Evolutionary conservation across 2,888 invertebrate genomes (phyloP), one percentile per base, ranked within the genome.

Genomic region (Chloromyia formosa): DNA sequence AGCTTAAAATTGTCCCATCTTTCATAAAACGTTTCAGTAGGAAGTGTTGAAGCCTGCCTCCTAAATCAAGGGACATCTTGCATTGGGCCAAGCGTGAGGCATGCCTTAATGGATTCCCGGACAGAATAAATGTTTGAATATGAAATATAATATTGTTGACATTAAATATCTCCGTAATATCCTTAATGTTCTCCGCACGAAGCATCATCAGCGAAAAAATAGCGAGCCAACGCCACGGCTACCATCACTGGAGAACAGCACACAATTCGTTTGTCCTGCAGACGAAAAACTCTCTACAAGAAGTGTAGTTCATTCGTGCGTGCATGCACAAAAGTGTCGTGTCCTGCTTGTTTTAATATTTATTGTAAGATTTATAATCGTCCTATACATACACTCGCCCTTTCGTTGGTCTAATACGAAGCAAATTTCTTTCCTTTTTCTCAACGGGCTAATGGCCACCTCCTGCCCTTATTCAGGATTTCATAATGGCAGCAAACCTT

Each of bases 41-140:
- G n/a, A n/a, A n/a, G n/a, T n/a, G n/a, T n/a, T n/a, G n/a, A n/a
- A n/a, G n/a, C n/a, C n/a, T n/a, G n/a, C n/a, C n/a, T n/a, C 27
- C 27, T 35, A 35, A 35, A 35, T 35, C 27, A 35, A 35, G 7
- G 7, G 27, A 35, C 27, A 35, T 35, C 27, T 35, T 7, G 27
- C 7, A 35, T 35, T 7, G 27, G 27, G 27, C 27, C 2, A 35
- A 18, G 69, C 18, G 16, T 22, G 54, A 54, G 40, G 35, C 22
- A 23, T 74, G 71, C 76, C 74, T 73, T 77, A 77, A 77, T 77
- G 76, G 78, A 77, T 78, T 78, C 77, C 77, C 72, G 76, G 78
- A 76, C 76, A 77, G 78, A 76, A 77, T 76, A 77, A 77, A 75
- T 77, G 75, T 74, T 72, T 77, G 75, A 75, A 76, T 76, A 76